phyloP scores from a whole-genome alignment of 2,888 invertebrate species.

The Pseudococcus jackbeardsleyi region DNA sequence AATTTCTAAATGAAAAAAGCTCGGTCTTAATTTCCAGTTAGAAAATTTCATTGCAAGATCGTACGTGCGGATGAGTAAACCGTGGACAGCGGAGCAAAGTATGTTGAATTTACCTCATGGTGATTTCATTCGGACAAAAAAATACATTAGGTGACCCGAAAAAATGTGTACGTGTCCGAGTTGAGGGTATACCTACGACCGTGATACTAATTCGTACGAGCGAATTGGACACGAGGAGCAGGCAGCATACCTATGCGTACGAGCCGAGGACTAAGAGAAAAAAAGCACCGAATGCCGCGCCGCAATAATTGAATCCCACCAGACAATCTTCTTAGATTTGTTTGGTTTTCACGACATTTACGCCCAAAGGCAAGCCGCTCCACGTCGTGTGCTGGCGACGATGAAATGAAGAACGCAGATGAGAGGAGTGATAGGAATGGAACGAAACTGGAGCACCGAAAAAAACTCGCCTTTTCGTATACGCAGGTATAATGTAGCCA shows the following conservation, averaged over 20 bases:
- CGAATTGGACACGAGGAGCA: neutral
- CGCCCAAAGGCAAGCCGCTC: neutral
- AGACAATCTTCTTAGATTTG: conserved; percentile 12
- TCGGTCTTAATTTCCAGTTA: neutral
- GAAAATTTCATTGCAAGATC: neutral
- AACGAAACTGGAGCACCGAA: neutral
- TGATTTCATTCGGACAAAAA: neutral
- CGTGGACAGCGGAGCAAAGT: neutral
- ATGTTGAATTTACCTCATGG: neutral
- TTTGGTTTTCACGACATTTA: conserved; percentile 23
- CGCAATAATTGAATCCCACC: conserved; percentile 6
- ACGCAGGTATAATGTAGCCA: too few species aligned
- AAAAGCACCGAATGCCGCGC: neutral
- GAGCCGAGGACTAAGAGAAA: neutral
- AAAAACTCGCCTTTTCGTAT: neutral
- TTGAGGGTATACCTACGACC: neutral
- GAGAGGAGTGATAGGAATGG: too few species aligned
- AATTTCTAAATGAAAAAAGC: neutral
- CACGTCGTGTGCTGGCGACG: neutral
- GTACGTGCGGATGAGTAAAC: neutral
- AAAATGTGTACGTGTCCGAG: neutral
- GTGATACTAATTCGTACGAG: neutral
- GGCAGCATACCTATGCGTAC: neutral
- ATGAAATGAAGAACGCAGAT: neutral
- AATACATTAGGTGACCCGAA: neutral